phyloP scores from a whole-genome alignment of 1,140 invertebrate genomes.

The Tigriopus japonicus region DNA sequence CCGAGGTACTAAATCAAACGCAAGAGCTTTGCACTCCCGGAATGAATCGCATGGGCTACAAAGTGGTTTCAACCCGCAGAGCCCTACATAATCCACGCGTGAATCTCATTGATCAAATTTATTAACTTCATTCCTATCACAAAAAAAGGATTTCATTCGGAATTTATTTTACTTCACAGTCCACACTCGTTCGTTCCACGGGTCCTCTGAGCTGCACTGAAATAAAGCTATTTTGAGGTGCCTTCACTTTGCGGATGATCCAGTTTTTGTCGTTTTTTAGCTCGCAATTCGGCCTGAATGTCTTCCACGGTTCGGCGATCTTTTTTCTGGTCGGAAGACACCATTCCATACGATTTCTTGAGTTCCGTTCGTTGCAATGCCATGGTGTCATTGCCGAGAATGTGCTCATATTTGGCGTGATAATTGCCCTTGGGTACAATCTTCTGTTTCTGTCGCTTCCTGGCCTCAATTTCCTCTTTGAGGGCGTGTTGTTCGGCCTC shows the following conservation, averaged over 20 bases:
- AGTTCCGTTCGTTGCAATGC: background rate
- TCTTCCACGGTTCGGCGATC: slow-evolving; percentile 11
- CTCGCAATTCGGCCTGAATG: slow-evolving; percentile 6
- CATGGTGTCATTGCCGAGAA: slow-evolving; percentile 2
- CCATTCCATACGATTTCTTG: slow-evolving; percentile 14
- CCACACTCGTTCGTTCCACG: too few relatives aligned
- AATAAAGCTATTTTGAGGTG: too few relatives aligned
- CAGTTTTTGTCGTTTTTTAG: slow-evolving; percentile 3
- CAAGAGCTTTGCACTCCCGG: too few relatives aligned
- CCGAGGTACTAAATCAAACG: too few relatives aligned
- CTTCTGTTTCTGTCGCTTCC: background rate
- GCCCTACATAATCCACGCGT: too few relatives aligned
- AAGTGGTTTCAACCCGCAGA: too few relatives aligned
- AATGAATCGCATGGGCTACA: too few relatives aligned
- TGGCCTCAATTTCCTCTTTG: slow-evolving; percentile 13
- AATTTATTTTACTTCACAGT: too few relatives aligned
- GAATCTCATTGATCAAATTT: too few relatives aligned
- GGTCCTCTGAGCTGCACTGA: too few relatives aligned
- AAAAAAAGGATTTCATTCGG: too few relatives aligned
- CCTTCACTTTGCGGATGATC: background rate
- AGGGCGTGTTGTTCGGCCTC: slow-evolving; percentile 9
- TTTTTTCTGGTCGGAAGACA: slow-evolving; percentile 12
- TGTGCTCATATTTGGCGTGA: slow-evolving; percentile 6
- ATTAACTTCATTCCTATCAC: too few relatives aligned
- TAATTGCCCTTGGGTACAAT: background rate